Evolutionary conservation across 2,797 vertebrate genomes (phyloP), one percentile per base, ranked within the genome.

Genomic region (Eulemur rubriventer): DNA sequence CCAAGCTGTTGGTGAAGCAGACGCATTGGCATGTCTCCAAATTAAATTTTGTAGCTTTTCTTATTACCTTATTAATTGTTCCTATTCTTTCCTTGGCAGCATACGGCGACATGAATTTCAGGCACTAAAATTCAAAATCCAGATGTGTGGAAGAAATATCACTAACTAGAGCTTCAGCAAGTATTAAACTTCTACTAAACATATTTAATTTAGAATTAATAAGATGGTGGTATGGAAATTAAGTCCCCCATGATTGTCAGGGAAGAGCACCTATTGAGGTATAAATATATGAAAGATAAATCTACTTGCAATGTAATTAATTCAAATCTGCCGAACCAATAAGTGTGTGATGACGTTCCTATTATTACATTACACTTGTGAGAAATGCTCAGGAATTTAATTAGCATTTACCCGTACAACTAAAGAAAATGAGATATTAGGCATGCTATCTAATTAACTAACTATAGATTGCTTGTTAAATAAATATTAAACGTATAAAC

Each of bases 261-360:
- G 59, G 96, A 98, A 30, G 43, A 97, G 48, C n/a, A 97, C 91
- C 95, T 98, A 95, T 85, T 98, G 97, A 98, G 96, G 96, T 97
- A 97, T 97, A 97, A 98, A 95, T 97, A 97, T 98, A 98, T 88
- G 98, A 98, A 97, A 98, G 96, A 98, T 98, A 98, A 98, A 98
- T 98, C 97, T 97, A 91, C 83, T 97, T 97, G 76, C 86, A 88
- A 83, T 96, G 97, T 98, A 98, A 98, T 98, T 98, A 99, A 98
- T 98, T 98, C 91, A 97, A 97, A 96, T 97, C 94, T 97, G 91
- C 90, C 97, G 95, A 97, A 97, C 93, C 95, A 96, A 89, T 98
- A 98, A 95, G 94, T 97, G 73, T 97, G 76, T 70, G 94, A 96
- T 7, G 75, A 81, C 84, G 80, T 98, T 97, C 97, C 85, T 96